These are phyloP conservation scores for Lontra canadensis DNA, from an alignment of 2,113 vertebrate genomes.

Conservation along the genomic window DNA sequence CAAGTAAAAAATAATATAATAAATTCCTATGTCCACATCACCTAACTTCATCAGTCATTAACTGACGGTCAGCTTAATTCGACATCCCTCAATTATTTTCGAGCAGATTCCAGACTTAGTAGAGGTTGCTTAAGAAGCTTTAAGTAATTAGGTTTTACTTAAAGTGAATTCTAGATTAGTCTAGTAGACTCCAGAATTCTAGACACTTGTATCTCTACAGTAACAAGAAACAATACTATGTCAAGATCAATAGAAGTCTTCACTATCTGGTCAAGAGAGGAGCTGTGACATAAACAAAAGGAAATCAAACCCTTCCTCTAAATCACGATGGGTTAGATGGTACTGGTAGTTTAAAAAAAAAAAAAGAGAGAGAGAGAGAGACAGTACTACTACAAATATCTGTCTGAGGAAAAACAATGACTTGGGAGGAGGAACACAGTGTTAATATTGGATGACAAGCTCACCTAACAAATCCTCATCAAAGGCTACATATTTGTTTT, in stretches of 20 bases:
- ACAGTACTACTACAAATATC: not conserved
- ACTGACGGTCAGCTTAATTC: not conserved
- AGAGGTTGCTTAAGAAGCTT: not conserved
- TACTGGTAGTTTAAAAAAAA: not conserved
- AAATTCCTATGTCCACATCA: not conserved
- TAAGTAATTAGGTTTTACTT: not conserved
- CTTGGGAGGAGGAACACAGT: not conserved
- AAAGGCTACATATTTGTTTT: not conserved
- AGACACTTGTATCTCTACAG: not conserved
- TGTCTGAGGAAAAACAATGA: not conserved
- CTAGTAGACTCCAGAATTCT: not conserved
- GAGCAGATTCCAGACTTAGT: not conserved
- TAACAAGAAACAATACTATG: not conserved
- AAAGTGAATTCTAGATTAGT: not conserved
- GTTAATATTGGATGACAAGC: not conserved
- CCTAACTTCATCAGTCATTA: not conserved
- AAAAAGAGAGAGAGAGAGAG: not conserved
- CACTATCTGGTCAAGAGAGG: not conserved
- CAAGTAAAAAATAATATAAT: not conserved
- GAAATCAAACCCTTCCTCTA: not conserved
- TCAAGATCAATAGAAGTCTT: not conserved
- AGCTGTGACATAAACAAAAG: not conserved
- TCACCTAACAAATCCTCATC: not conserved
- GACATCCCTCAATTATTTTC: not conserved
- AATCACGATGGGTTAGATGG: accelerated